Conservation (phyloP, 2,797 vertebrate genomes). For the Hybognathus amarus region DNA sequence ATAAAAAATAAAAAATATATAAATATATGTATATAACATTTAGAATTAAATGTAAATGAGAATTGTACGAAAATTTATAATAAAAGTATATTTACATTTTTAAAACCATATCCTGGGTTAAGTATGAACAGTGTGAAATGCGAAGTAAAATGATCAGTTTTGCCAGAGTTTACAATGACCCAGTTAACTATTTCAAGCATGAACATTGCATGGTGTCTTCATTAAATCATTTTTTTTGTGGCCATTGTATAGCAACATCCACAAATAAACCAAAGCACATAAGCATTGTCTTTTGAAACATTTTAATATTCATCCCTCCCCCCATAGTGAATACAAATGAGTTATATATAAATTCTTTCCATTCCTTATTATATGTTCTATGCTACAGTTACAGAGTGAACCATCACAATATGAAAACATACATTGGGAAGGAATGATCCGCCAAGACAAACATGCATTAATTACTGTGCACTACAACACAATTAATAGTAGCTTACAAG, state of each 20-base stretch:
- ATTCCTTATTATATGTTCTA: constrained; percentile 70
- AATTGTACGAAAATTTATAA: too few species aligned
- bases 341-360: constrained; percentile 72
- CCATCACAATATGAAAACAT: constrained; percentile 62
- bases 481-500: constrained; percentile 37
- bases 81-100: too few species aligned
- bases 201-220: not conserved
- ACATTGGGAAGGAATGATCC: constrained; percentile 56
- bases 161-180: not conserved
- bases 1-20: too few species aligned
- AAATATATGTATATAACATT: too few species aligned
- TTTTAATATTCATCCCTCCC: constrained; percentile 71
- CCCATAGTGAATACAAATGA: constrained; percentile 74
- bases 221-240: not conserved
- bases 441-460: constrained; percentile 64
- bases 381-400: constrained; percentile 69
- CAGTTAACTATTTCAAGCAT: not conserved
- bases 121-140: not conserved
- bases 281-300: constrained; percentile 56
- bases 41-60: too few species aligned
- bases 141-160: not conserved
- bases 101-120: not conserved
- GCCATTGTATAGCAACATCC: not conserved
- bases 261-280: not conserved
- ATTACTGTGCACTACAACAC: constrained; percentile 69